Conservation (phyloP, 2,888 invertebrate species). For the Campopleginae sp. region DNA sequence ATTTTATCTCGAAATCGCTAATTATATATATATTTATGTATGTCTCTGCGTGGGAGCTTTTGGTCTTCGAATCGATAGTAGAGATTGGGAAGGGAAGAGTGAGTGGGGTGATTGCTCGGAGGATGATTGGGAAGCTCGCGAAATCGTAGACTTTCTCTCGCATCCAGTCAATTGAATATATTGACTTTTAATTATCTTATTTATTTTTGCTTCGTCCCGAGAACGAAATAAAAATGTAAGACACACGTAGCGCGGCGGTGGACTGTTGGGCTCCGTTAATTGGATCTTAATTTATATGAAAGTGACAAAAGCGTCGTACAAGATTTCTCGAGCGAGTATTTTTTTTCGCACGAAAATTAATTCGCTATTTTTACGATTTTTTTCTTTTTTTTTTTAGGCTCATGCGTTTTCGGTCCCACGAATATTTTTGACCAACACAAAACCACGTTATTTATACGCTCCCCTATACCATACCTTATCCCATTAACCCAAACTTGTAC, state of each 20-base stretch:
- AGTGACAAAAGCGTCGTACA: constrained; percentile 60
- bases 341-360: constrained; percentile 60
- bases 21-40: neutral
- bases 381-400: constrained; percentile 35
- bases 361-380: constrained; percentile 60
- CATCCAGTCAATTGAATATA: constrained; percentile 1
- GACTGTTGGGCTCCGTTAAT: constrained; percentile 53
- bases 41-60: neutral
- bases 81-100: constrained; percentile 42
- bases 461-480: constrained; percentile 34
- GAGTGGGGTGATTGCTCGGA: constrained; percentile 26
- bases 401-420: constrained; percentile 20
- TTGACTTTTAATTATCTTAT: neutral
- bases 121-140: neutral
- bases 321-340: constrained; percentile 24
- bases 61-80: constrained; percentile 31
- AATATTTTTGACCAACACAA: neutral
- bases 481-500: constrained; percentile 51
- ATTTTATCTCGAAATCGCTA: neutral
- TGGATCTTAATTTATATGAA: constrained; percentile 65
- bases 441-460: constrained; percentile 52
- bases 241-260: constrained; percentile 44
- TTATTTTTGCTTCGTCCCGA: constrained; percentile 7
- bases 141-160: constrained; percentile 13
- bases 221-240: constrained; percentile 40